Evolutionary conservation across 2,888 invertebrate species (phyloP).

Genomic region (Troilus luridus): DNA sequence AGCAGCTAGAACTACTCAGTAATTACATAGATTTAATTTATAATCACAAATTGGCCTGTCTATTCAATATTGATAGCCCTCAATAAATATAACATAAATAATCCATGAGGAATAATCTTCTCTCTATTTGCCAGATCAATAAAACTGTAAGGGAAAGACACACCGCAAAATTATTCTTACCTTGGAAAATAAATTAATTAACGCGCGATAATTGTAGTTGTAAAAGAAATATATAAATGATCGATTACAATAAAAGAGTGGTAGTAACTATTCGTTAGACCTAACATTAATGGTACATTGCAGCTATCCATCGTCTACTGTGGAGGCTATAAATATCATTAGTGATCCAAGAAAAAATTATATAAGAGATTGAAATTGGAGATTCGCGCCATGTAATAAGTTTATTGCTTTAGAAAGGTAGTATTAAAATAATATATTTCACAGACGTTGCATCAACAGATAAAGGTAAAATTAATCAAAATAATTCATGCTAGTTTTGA

Average conservation of each 20-base stretch:
- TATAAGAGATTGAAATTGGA: not conserved
- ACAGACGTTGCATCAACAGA: not conserved
- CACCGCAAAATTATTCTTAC: not conserved
- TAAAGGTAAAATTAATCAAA: not conserved
- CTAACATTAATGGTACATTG: not conserved
- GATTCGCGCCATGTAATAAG: not conserved
- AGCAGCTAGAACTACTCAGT: not conserved
- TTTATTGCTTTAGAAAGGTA: not conserved
- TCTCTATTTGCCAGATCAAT: not conserved
- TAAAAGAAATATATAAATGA: not conserved
- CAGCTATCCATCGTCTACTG: not conserved
- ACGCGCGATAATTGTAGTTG: not conserved
- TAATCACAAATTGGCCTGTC: not conserved
- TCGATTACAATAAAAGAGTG: not conserved
- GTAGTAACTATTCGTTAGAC: not conserved
- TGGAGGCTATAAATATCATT: not conserved
- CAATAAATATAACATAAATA: not conserved
- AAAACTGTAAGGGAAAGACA: not conserved
- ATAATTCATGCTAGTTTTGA: not conserved
- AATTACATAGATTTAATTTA: constrained; percentile 4
- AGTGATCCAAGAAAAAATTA: not conserved
- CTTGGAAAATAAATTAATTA: not conserved
- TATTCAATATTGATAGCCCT: not conserved
- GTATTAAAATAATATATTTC: not conserved
- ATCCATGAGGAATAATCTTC: not conserved